Conservation (phyloP, 2,797 vertebrate genomes). For the Tragopan temminckii region DNA sequence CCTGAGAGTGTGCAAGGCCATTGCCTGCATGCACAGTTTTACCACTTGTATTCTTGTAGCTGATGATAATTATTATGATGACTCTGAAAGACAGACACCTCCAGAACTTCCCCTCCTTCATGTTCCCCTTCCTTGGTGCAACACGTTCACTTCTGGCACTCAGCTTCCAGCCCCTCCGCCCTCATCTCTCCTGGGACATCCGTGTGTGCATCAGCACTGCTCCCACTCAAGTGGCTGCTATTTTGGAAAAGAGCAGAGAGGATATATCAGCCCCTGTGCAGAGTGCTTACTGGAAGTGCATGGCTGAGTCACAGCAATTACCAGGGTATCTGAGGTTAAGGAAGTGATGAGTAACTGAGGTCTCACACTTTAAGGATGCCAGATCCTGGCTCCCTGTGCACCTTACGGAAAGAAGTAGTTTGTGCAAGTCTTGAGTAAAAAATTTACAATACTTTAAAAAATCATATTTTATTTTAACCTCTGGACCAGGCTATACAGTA, state of each 20-base stretch:
- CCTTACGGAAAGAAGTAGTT: slow-evolving; percentile 18
- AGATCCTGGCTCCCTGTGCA: slow-evolving; percentile 27
- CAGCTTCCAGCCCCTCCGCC: not conserved
- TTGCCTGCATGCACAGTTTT: fast-evolving
- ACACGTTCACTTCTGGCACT: not conserved
- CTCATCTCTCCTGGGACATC: not conserved
- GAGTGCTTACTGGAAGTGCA: slow-evolving; percentile 65
- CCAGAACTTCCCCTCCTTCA: not conserved
- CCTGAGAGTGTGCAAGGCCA: not conserved
- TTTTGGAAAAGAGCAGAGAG: slow-evolving; percentile 63
- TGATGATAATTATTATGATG: not conserved
- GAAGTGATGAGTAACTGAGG: slow-evolving; percentile 70
- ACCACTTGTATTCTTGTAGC: not conserved
- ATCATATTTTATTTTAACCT: not conserved
- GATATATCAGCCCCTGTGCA: slow-evolving; percentile 33
- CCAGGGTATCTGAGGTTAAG: slow-evolving; percentile 70
- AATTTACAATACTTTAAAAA: not conserved
- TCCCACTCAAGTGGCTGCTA: slow-evolving; percentile 64
- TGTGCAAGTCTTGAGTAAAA: slow-evolving; percentile 28
- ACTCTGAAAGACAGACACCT: not conserved
- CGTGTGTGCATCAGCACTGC: not conserved
- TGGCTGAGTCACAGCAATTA: slow-evolving; percentile 71
- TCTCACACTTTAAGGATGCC: slow-evolving; percentile 52
- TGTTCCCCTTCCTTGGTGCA: not conserved
- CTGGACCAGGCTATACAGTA: not conserved